phyloP scores from a whole-genome alignment of 2,797 vertebrate genomes.

The Hippopotamyrus pictus region DNA sequence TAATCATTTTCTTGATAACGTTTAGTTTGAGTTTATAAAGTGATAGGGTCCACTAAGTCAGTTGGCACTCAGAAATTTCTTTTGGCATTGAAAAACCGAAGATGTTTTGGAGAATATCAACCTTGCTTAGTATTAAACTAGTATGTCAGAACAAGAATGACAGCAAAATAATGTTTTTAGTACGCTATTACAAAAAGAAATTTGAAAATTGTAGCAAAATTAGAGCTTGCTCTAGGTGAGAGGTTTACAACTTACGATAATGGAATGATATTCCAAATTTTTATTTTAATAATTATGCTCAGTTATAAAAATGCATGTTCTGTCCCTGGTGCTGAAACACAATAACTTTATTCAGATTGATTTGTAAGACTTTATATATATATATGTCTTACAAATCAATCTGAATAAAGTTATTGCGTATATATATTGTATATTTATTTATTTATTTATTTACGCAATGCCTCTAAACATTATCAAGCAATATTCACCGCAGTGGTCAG shows the following conservation, averaged over 20 bases:
- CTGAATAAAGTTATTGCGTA: too few species aligned
- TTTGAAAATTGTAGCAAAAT: neutral
- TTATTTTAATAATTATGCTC: neutral
- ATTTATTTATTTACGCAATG: neutral
- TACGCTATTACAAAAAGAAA: too few species aligned
- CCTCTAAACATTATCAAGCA: neutral
- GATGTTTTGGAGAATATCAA: neutral
- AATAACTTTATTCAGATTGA: neutral
- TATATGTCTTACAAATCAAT: too few species aligned
- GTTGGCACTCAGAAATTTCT: neutral
- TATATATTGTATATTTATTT: too few species aligned
- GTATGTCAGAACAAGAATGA: neutral
- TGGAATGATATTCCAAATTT: neutral
- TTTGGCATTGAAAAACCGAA: neutral
- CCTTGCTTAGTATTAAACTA: neutral
- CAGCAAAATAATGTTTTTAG: neutral
- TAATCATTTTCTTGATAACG: neutral
- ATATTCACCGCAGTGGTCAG: neutral
- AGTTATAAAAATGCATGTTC: neutral
- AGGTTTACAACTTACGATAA: neutral
- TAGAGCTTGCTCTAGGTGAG: neutral
- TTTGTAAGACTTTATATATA: neutral
- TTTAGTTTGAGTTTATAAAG: neutral
- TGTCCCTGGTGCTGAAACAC: conserved; percentile 28
- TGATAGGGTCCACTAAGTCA: neutral